Evolutionary conservation across 2,888 invertebrate genomes (phyloP).

Genomic region (Ischnus inquisitorius): DNA sequence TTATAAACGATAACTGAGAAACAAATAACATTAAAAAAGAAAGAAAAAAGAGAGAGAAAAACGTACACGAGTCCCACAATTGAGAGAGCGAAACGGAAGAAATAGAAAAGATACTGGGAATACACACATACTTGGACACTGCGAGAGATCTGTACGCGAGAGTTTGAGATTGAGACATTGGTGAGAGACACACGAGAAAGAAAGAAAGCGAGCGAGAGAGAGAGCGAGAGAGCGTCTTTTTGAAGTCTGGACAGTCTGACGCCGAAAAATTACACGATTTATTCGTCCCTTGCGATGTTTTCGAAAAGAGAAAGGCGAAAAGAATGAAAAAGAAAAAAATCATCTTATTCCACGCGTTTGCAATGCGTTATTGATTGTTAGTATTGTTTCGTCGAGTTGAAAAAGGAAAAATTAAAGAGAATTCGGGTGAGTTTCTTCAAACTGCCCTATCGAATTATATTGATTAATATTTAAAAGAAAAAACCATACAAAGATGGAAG

Average conservation of each 20-base stretch:
- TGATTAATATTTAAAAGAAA: slow-evolving; percentile 5
- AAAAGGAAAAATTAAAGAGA: slow-evolving; percentile 34
- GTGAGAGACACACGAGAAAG: slow-evolving; percentile 54
- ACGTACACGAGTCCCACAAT: background rate
- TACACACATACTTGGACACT: slow-evolving; percentile 57
- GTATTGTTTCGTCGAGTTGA: slow-evolving; percentile 56
- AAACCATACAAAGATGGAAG: slow-evolving; percentile 29
- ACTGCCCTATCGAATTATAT: slow-evolving; percentile 65
- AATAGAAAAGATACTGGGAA: slow-evolving; percentile 40
- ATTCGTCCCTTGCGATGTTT: slow-evolving; percentile 36
- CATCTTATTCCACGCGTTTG: slow-evolving; percentile 56
- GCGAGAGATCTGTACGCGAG: slow-evolving; percentile 50
- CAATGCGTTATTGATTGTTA: slow-evolving; percentile 60
- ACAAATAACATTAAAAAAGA: slow-evolving; percentile 17
- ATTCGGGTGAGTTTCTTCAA: slow-evolving; percentile 33
- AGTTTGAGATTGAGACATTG: slow-evolving; percentile 53
- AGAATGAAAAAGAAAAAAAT: slow-evolving; percentile 71
- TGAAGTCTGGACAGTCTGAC: slow-evolving; percentile 67
- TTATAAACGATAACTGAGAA: slow-evolving; percentile 48
- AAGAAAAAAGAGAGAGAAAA: background rate
- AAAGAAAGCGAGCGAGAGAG: slow-evolving; percentile 24
- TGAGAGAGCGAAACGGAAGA: slow-evolving; percentile 9
- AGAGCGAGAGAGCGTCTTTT: slow-evolving; percentile 58
- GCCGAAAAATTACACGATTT: slow-evolving; percentile 54
- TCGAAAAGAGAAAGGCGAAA: slow-evolving; percentile 48